Evolutionary conservation across 2,888 invertebrate species (phyloP).

Genomic region (Halictus ligatus): DNA sequence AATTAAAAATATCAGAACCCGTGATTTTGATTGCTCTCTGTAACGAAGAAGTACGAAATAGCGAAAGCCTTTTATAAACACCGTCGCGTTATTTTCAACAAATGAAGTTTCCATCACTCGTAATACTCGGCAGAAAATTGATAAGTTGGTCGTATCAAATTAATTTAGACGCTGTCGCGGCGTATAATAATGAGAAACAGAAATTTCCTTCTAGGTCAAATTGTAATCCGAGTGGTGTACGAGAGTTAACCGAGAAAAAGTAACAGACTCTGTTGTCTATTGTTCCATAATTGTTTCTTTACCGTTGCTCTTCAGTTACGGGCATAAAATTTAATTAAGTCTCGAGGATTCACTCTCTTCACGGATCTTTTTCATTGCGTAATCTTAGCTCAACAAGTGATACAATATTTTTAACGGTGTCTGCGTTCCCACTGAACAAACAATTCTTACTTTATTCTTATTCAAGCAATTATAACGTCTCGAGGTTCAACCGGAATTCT

Average conservation of each 20-base stretch:
- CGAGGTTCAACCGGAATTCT: too few species aligned
- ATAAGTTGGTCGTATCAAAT: not conserved
- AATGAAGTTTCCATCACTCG: too few species aligned
- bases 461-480: not conserved
- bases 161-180: not conserved
- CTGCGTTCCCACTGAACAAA: not conserved
- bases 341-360: not conserved
- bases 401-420: not conserved
- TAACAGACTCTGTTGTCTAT: not conserved
- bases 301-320: not conserved
- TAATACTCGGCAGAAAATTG: too few species aligned
- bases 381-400: not conserved
- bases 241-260: not conserved
- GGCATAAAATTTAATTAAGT: constrained; percentile 1
- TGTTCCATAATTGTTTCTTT: not conserved
- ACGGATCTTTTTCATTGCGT: not conserved
- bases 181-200: not conserved
- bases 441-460: not conserved
- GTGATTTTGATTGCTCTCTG: too few species aligned
- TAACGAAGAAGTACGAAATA: too few species aligned
- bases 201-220: not conserved
- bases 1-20: too few species aligned
- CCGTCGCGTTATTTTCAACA: too few species aligned
- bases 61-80: too few species aligned
- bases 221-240: not conserved